Percentiles rank a stretch among this genome's conserved stretches.
phyloP scores from a whole-genome alignment of 2,888 invertebrate species.

The Cistogaster globosa region DNA sequence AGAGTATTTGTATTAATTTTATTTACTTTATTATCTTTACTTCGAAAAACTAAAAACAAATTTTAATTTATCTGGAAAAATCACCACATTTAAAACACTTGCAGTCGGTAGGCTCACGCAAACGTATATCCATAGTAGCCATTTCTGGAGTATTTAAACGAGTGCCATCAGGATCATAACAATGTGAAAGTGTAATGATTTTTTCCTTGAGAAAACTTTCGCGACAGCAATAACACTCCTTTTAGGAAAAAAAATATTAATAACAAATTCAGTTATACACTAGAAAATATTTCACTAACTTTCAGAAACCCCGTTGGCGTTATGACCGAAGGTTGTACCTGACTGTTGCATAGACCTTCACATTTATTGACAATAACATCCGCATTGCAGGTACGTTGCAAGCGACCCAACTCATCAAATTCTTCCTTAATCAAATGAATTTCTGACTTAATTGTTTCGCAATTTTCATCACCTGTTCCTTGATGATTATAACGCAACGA shows the following conservation, averaged over 20 bases:
- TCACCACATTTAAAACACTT: conserved; percentile 96
- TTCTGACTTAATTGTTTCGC: conserved; percentile 93
- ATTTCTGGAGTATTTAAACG: conserved; percentile 88
- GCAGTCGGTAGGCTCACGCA: conserved; percentile 94
- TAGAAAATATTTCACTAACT: conserved; percentile 73
- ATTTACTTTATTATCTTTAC: not conserved
- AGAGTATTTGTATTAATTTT: not conserved
- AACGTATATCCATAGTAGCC: conserved; percentile 91
- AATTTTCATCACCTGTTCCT: conserved; percentile 87
- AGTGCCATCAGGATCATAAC: conserved; percentile 94
- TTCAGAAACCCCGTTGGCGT: conserved; percentile 95
- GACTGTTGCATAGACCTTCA: conserved; percentile 95
- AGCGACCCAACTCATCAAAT: conserved; percentile 92
- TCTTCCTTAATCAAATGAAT: conserved; percentile 96
- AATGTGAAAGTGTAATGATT: conserved; percentile 90
- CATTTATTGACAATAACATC: conserved; percentile 96
- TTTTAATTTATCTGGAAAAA: conserved; percentile 86
- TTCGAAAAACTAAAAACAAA: not conserved
- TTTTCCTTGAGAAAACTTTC: conserved; percentile 93
- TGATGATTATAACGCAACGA: conserved; percentile 78
- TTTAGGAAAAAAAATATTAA: not conserved
- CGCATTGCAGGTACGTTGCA: conserved; percentile 93
- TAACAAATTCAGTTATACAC: not conserved
- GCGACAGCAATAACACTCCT: conserved; percentile 96
- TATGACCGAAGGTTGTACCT: conserved; percentile 95